Percentiles rank a stretch among this genome's conserved stretches.
These are phyloP conservation scores for Lophotriccus pileatus DNA, from an alignment of 2,797 vertebrate genomes.

Conservation along the genomic window DNA sequence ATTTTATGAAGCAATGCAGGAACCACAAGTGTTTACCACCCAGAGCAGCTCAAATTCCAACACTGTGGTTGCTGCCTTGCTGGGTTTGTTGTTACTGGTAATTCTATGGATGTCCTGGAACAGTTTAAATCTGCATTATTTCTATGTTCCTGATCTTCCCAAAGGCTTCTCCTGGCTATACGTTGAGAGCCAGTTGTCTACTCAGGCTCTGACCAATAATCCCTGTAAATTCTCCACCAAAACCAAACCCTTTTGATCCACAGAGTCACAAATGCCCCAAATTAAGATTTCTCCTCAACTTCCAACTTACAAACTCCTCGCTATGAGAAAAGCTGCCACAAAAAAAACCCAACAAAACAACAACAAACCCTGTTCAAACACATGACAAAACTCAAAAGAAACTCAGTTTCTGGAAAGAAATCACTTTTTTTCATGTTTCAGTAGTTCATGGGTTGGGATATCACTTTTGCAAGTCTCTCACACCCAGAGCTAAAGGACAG, in stretches of 20 bases:
- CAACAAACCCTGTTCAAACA: not conserved
- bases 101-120: not conserved
- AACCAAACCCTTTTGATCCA: not conserved
- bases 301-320: not conserved
- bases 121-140: not conserved
- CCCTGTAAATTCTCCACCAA: not conserved
- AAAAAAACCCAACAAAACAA: not conserved
- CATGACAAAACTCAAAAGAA: not conserved
- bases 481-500: not conserved
- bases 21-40: not conserved
- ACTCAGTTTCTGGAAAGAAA: not conserved
- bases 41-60: not conserved
- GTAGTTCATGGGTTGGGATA: not conserved
- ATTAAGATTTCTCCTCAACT: not conserved
- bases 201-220: not conserved
- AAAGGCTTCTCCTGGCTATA: not conserved
- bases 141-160: not conserved
- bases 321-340: not conserved
- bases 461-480: not conserved
- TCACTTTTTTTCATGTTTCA: not conserved
- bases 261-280: not conserved
- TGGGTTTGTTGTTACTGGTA: not conserved
- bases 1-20: not conserved
- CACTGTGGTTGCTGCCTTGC: not conserved
- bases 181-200: rapidly evolving